phyloP scores from a whole-genome alignment of 2,888 invertebrate species.

The Herminia tarsipennalis region DNA sequence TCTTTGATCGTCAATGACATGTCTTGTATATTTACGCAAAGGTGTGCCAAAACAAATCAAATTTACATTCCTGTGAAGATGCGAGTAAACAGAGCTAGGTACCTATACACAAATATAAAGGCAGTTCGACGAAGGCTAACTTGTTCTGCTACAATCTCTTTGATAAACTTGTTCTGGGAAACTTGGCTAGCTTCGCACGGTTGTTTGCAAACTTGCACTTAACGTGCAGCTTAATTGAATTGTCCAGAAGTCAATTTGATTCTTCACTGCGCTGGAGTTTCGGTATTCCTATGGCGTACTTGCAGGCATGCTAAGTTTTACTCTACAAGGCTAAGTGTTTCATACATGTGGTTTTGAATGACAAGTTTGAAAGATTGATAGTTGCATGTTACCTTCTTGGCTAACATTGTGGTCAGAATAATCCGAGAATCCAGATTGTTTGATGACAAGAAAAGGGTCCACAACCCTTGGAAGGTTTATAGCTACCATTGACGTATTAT shows the following conservation, averaged over 20 bases:
- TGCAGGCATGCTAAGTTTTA: neutral
- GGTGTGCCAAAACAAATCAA: constrained; percentile 42
- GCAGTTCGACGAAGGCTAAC: constrained; percentile 65
- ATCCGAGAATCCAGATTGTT: too few species aligned
- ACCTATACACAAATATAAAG: constrained; percentile 37
- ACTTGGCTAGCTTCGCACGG: constrained; percentile 68
- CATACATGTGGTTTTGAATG: too few species aligned
- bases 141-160: constrained; percentile 72
- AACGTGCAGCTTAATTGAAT: constrained; percentile 81
- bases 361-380: too few species aligned
- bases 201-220: constrained; percentile 81
- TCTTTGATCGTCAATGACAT: constrained; percentile 40
- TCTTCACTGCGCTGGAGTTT: constrained; percentile 57
- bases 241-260: constrained; percentile 78
- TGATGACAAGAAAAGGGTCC: too few species aligned
- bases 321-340: neutral
- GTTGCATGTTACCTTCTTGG: too few species aligned
- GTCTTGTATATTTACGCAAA: constrained; percentile 28
- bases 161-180: constrained; percentile 64
- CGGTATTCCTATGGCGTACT: constrained; percentile 18
- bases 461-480: too few species aligned
- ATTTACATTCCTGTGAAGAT: constrained; percentile 43
- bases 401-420: too few species aligned
- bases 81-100: constrained; percentile 34
- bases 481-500: too few species aligned